Evolutionary conservation across 1,140 invertebrate species (phyloP).

Genomic region (Eriosoma lanigerum): DNA sequence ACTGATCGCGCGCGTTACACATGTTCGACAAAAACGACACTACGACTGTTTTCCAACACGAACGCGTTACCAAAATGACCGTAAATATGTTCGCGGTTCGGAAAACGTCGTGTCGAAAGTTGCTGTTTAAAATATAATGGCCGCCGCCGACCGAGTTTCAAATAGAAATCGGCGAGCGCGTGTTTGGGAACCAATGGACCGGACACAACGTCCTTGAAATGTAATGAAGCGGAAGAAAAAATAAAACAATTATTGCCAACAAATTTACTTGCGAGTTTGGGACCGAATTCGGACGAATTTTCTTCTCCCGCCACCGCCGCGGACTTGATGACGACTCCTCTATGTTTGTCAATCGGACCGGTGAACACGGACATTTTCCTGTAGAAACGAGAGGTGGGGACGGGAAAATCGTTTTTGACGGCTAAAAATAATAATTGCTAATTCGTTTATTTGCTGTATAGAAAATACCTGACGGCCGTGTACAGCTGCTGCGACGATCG

Average conservation of each 20-base stretch:
- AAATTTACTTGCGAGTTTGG: conserved; percentile 39
- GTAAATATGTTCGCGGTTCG: neutral
- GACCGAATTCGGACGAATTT: conserved; percentile 21
- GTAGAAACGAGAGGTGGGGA: neutral
- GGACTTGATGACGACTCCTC: conserved; percentile 71
- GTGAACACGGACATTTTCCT: conserved; percentile 58
- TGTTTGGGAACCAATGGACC: conserved; percentile 34
- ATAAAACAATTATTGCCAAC: conserved; percentile 3
- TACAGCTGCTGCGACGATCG: neutral
- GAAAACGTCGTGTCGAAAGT: neutral
- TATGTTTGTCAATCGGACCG: conserved; percentile 68
- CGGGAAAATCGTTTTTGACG: neutral
- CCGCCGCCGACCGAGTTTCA: neutral
- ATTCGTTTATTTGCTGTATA: neutral
- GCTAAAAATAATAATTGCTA: neutral
- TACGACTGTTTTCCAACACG: neutral
- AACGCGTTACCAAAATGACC: neutral
- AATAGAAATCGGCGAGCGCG: neutral
- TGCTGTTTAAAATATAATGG: too few species aligned
- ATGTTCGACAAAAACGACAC: neutral
- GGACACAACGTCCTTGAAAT: conserved; percentile 28
- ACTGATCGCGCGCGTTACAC: neutral
- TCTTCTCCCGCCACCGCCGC: conserved; percentile 59
- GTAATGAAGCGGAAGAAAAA: neutral
- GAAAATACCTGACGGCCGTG: conserved; percentile 14